Evolutionary conservation across 1,140 invertebrate genomes (phyloP), one percentile per base, ranked within the genome.

Genomic region (Drosophila athabasca): DNA sequence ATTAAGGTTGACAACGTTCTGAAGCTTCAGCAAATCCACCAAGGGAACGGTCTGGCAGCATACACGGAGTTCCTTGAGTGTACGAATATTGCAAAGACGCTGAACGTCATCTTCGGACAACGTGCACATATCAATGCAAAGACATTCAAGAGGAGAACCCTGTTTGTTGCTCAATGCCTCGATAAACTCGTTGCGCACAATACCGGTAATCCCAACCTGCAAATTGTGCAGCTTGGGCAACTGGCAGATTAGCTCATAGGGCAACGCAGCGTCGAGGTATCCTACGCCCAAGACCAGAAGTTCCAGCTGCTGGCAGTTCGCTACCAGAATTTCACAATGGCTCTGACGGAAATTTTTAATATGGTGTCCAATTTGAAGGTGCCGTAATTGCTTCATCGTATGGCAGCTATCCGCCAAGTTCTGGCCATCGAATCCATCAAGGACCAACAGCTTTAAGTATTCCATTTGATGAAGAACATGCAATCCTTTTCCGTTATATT

Each of bases 161-260:
- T 11, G 3, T 35, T 51, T 74, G 6, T 48, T 13, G 5, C 55
- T 31, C 1, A 79, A 44, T 0, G 11, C 35, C 1, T 44, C 31
- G 7, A 79, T 39, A 3, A 78, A 41, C 3, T n/a, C 1, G 1
- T 9, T 0, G 2, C 45, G 54, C 6, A 46, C 13, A 0, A 5
- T 26, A 0, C 13, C 57, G 3, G 19, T 15, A 8, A 29, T 22
- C 41, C 55, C 51, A 22, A 78, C 6, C 45, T 48, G 41, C 7
- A 78, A 19, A 52, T 78, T 68, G 41, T 79, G 65, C 6, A 79
- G 17, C 8, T 26, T 61, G 2, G 62, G 58, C 41, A 79, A 13
- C 35, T 59, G 26, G 8, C 57, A 31, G 17, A 50, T 11, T 0
- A 58, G 11, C 8, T 79, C 68, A 8, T 64, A 64, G 13, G 39